Conservation (phyloP, 2,113 vertebrate species). For the Bubo blakistoni region DNA sequence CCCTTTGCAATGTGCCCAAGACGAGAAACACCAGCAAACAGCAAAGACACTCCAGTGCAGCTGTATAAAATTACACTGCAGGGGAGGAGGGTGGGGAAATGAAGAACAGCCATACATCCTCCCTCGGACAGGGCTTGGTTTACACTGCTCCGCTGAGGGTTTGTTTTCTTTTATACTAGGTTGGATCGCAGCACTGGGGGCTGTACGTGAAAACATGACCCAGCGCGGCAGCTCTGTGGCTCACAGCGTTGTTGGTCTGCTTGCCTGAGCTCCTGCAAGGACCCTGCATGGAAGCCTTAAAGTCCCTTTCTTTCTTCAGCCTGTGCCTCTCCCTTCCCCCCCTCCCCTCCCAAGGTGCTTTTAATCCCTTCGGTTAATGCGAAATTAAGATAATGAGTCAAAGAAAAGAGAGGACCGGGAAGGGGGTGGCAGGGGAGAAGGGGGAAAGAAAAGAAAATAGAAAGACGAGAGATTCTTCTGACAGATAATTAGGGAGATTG, state of each 20-base stretch:
- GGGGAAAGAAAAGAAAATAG: constrained; percentile 66
- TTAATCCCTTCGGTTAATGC: constrained; percentile 77
- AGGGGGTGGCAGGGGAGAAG: not conserved
- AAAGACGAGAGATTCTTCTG: constrained; percentile 72
- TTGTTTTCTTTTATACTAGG: not conserved
- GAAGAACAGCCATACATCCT: constrained; percentile 29
- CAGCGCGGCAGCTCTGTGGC: fast-evolving
- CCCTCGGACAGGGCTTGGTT: not conserved
- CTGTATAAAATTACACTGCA: constrained; percentile 18
- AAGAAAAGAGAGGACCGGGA: constrained; percentile 57
- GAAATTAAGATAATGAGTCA: constrained; percentile 85
- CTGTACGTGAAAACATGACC: not conserved
- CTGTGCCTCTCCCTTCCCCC: not conserved
- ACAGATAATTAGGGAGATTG: constrained; percentile 95
- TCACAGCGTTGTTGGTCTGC: fast-evolving
- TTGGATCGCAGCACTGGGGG: fast-evolving
- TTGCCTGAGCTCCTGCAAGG: not conserved
- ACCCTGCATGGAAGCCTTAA: not conserved
- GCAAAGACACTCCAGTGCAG: not conserved
- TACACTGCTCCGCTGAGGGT: not conserved
- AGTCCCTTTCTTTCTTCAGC: not conserved
- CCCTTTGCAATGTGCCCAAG: not conserved
- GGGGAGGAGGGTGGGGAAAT: constrained; percentile 30
- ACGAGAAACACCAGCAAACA: not conserved
- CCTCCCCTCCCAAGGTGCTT: constrained; percentile 65